Conservation (phyloP, 2,113 vertebrate genomes). For the Dermatemys mawii region DNA sequence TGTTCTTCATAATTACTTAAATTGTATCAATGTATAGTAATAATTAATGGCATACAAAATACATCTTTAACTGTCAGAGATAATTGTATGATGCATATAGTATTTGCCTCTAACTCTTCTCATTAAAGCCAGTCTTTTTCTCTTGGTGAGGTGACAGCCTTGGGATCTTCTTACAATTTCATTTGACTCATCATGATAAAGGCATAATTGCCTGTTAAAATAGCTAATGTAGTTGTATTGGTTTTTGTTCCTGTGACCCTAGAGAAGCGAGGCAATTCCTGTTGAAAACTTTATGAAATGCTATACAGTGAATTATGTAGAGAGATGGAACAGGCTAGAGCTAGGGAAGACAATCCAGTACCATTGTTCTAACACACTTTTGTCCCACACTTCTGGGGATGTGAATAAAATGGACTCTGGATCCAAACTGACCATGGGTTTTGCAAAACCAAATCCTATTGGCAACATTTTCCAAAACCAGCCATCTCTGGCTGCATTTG, state of each 20-base stretch:
- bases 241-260: accelerated
- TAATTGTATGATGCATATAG: not conserved
- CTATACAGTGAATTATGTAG: accelerated
- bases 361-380: accelerated
- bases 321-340: accelerated
- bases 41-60: not conserved
- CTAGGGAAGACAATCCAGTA: too few species aligned
- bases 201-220: not conserved
- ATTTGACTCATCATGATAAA: accelerated
- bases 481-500: not conserved
- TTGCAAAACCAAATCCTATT: not conserved
- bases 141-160: accelerated
- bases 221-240: accelerated
- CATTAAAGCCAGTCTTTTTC: accelerated
- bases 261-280: not conserved
- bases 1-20: not conserved
- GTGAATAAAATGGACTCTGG: accelerated
- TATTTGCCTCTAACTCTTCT: not conserved
- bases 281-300: not conserved
- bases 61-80: not conserved
- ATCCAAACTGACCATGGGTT: not conserved
- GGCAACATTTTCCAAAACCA: not conserved
- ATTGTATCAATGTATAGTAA: accelerated
- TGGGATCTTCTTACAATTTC: not conserved
- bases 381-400: not conserved